phyloP scores from a whole-genome alignment of 2,888 invertebrate species.

The Anoplius nigerrimus region DNA sequence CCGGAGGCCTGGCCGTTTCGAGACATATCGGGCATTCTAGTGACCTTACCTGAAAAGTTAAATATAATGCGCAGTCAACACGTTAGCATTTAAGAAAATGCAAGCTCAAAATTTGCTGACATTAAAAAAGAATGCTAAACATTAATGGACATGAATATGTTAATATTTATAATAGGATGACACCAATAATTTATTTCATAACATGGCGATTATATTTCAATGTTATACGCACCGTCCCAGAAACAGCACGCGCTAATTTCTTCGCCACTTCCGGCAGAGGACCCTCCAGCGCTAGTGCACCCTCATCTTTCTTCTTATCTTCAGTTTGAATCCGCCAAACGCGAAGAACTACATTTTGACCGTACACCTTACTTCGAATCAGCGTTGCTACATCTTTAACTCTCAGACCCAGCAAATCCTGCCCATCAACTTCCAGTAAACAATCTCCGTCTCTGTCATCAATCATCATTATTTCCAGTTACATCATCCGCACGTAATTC shows the following conservation, averaged over 20 bases:
- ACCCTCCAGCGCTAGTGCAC: constrained; percentile 61
- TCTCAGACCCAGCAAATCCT: constrained; percentile 77
- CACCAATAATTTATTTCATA: neutral
- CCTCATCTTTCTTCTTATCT: constrained; percentile 39
- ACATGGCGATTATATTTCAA: neutral
- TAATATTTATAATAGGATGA: neutral
- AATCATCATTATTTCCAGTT: neutral
- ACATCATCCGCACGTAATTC: no score
- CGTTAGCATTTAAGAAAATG: neutral
- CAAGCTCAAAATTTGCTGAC: neutral
- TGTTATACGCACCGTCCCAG: constrained; percentile 59
- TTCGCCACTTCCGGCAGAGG: constrained; percentile 69
- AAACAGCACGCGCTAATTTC: constrained; percentile 67
- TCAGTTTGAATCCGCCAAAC: constrained; percentile 62
- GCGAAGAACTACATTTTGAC: constrained; percentile 56
- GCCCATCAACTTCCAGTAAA: constrained; percentile 81
- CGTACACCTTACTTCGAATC: constrained; percentile 54
- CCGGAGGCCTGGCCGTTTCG: constrained; percentile 80
- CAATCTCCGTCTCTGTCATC: constrained; percentile 80
- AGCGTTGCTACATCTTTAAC: constrained; percentile 76
- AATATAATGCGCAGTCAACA: neutral
- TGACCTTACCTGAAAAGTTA: constrained; percentile 45
- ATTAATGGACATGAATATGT: neutral
- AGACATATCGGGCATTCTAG: constrained; percentile 82
- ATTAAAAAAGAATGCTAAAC: neutral